Evolutionary conservation across 2,888 invertebrate species (phyloP).

Genomic region (Dendrolimus houi): DNA sequence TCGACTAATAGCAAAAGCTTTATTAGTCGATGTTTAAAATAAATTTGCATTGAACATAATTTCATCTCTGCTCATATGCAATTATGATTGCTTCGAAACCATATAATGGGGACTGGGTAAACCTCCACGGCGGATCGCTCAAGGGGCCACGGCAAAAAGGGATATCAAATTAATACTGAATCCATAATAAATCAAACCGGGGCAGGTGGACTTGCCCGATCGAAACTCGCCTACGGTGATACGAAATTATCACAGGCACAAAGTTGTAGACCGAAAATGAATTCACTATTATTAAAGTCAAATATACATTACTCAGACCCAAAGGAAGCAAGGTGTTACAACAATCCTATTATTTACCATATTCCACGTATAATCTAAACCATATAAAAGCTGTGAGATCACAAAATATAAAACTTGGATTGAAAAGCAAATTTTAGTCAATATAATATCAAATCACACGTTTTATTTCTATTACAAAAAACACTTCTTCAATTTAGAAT

Average conservation of each 20-base stretch:
- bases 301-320: no score
- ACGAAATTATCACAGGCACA: constrained; percentile 58
- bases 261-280: constrained; percentile 21
- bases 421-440: no score
- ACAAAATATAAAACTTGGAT: no score
- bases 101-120: constrained; percentile 64
- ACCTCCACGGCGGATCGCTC: constrained; percentile 62
- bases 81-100: constrained; percentile 68
- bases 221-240: constrained; percentile 67
- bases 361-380: no score
- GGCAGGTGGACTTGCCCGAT: constrained; percentile 69
- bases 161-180: constrained; percentile 76
- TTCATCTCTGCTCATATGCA: constrained; percentile 68
- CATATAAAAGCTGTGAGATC: no score
- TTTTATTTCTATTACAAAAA: no score
- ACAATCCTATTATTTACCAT: no score
- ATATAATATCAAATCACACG: no score
- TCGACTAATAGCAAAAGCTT: background rate
- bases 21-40: constrained; percentile 14
- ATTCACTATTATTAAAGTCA: constrained; percentile 14
- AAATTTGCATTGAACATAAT: constrained; percentile 50
- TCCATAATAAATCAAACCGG: constrained; percentile 73
- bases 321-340: no score
- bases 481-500: no score
- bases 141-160: constrained; percentile 72